These are phyloP conservation scores for Stomatorhinus ivindoensis DNA, from an alignment of 2,113 vertebrate genomes.

Conservation along the genomic window DNA sequence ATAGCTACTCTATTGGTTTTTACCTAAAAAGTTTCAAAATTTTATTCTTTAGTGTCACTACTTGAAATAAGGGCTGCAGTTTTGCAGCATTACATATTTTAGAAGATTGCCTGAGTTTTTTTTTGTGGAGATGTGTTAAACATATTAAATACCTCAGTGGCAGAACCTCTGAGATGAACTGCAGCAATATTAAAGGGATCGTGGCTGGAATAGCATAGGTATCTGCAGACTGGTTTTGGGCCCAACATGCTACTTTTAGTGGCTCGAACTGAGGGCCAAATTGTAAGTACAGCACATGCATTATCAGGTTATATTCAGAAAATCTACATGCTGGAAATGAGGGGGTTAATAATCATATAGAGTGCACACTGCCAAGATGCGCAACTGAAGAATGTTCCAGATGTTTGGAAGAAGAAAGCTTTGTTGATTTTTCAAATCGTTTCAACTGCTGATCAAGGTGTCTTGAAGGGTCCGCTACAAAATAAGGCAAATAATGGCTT, in stretches of 20 bases:
- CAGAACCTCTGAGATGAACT: not conserved
- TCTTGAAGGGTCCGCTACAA: not conserved
- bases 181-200: not conserved
- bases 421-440: conserved; percentile 20
- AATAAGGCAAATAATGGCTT: not conserved
- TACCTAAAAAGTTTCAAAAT: not conserved
- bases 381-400: conserved; percentile 38
- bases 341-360: not conserved
- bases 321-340: not conserved
- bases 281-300: not conserved
- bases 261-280: not conserved
- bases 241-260: not conserved
- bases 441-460: conserved; percentile 21
- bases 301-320: not conserved
- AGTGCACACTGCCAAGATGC: conserved; percentile 11
- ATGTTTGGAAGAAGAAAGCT: conserved; percentile 14
- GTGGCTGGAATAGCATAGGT: not conserved
- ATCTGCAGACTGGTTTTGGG: not conserved
- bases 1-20: not conserved
- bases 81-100: conserved; percentile 7
- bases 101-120: not conserved
- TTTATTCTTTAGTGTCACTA: not conserved
- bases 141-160: not conserved
- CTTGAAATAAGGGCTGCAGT: not conserved
- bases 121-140: conserved; percentile 3